Base-by-base conservation (phyloP, 2,888 invertebrate species). In the Chloroclystis v-ata region DNA sequence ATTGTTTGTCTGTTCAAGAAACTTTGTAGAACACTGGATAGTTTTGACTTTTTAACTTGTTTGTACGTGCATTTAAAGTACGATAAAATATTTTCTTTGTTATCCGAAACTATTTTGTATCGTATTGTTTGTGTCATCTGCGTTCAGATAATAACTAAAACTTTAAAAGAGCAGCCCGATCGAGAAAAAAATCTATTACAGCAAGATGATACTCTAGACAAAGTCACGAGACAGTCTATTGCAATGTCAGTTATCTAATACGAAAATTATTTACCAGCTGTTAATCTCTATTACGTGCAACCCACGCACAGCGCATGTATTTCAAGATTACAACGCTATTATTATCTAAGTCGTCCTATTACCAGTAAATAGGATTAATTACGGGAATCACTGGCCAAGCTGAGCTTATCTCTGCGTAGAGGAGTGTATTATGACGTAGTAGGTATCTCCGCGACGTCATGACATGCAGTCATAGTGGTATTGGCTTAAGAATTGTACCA, bases 1-100 rank as follows among this genome's bases (percentile, higher is more conserved):
- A 64, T 65, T 67, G 68, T 67, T 28, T 46, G 46, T 47, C 28
- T 26, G 37, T 40, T 44, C 47, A 30, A 11, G 20, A 12, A 26
- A 32, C 5, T 11, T 9, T 26, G 32, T 16, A n/a, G 32, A 16
- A 26, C n/a, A 33, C 13, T 20, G n/a, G 10, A 14, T 10, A 33
- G 32, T 33, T 33, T 3, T 2, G 14, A 41, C 25, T 32, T 41
- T 8, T 2, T 37, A 6, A 13, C 13, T 30, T 30, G 13, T 16
- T 5, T 9, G 10, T 10, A 35, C 4, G 2, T 26, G 26, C 26
- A 4, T 26, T 26, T 26, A 2, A 10, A 2, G 11, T 5, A n/a
- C 1, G 7, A 3, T 11, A 29, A 29, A 7, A 2, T 12, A 30
- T n/a, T n/a, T n/a, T n/a, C n/a, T n/a, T n/a, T n/a, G n/a, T n/a